Percentiles rank a stretch among this genome's conserved stretches.
phyloP scores from a whole-genome alignment of 2,797 vertebrate species.

The Rhadinocentrus ornatus region DNA sequence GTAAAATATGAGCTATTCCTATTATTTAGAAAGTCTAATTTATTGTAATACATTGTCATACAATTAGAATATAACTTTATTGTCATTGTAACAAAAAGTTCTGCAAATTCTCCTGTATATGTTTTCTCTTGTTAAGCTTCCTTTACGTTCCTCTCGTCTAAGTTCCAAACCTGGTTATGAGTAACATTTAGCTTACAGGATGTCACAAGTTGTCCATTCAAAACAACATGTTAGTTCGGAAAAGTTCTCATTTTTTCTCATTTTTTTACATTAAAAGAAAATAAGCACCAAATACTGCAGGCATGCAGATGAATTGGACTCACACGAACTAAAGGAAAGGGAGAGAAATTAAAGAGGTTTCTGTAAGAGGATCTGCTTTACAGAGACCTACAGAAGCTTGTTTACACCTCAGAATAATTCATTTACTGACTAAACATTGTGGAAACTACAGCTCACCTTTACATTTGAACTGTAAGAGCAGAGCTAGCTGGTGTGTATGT shows the following conservation, averaged over 20 bases:
- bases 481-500: background rate
- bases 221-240: background rate
- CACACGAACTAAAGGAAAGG: background rate
- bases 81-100: too few species aligned
- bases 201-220: background rate
- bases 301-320: background rate
- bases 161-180: background rate
- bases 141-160: background rate
- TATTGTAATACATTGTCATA: too few species aligned
- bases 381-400: slow-evolving; percentile 5
- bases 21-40: too few species aligned
- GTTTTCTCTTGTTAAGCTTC: too few species aligned
- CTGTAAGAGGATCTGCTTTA: slow-evolving; percentile 1
- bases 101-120: too few species aligned
- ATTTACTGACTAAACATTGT: slow-evolving; percentile 23
- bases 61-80: too few species aligned
- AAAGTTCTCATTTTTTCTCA: background rate
- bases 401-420: slow-evolving; percentile 37
- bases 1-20: too few species aligned
- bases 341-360: slow-evolving; percentile 6
- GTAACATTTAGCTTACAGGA: background rate
- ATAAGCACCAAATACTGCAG: background rate
- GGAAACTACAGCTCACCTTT: slow-evolving; percentile 52
- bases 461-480: slow-evolving; percentile 11
- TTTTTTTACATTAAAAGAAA: background rate